Evolutionary conservation across 2,113 vertebrate species (phyloP).

Genomic region (Embiotoca jacksoni): DNA sequence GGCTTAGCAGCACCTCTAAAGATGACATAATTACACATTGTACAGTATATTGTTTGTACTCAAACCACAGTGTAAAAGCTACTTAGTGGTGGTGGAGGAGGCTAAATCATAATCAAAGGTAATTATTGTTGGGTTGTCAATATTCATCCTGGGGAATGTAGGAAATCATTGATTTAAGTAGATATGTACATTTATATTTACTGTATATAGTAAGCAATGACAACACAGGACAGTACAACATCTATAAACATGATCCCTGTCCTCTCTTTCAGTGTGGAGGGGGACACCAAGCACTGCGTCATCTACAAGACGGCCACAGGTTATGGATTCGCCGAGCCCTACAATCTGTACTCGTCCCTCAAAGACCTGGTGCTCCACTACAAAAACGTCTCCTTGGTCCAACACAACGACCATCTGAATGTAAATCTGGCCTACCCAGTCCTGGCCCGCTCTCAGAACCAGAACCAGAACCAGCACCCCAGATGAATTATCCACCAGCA

Average conservation of each 20-base stretch:
- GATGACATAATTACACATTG: background rate
- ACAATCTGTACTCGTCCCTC: constrained; percentile 93
- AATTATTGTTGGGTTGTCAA: too few species aligned
- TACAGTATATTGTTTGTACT: background rate
- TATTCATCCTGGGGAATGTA: too few species aligned
- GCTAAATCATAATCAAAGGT: too few species aligned
- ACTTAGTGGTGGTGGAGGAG: too few species aligned
- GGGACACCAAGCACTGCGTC: constrained; percentile 92
- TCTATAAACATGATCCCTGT: constrained; percentile 3
- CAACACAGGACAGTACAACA: background rate
- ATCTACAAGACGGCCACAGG: constrained; percentile 92
- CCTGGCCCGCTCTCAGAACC: constrained; percentile 83
- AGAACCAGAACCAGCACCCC: constrained; percentile 84
- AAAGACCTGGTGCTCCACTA: constrained; percentile 95
- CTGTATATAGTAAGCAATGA: too few species aligned
- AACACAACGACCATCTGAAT: constrained; percentile 95
- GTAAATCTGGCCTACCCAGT: constrained; percentile 93
- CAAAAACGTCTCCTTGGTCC: constrained; percentile 93
- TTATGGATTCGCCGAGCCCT: constrained; percentile 93
- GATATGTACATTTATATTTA: too few species aligned
- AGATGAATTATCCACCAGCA: constrained; percentile 82
- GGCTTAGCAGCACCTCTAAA: background rate
- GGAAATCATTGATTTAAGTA: too few species aligned
- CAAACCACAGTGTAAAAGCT: background rate
- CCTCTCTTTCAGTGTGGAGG: constrained; percentile 86